Percentiles rank a stretch among this genome's conserved stretches.
Evolutionary conservation across 2,113 vertebrate species (phyloP).

Genomic region (Xerus inauris): DNA sequence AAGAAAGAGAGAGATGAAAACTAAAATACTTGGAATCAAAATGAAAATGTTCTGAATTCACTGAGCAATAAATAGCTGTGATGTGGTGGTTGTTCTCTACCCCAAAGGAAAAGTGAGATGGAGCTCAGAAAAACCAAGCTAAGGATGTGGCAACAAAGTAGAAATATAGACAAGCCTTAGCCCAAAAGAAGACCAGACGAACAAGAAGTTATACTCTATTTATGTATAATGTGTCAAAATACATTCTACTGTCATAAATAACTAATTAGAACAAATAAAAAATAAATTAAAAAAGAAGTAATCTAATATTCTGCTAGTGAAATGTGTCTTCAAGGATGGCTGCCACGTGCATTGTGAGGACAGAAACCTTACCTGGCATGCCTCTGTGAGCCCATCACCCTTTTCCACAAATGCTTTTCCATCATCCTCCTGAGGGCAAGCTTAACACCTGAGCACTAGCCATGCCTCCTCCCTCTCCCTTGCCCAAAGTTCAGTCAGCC

Average conservation of each 20-base stretch:
- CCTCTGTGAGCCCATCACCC: background rate
- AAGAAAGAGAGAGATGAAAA: background rate
- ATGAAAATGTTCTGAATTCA: background rate
- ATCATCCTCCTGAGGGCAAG: background rate
- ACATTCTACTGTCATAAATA: too few relatives aligned
- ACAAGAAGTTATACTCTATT: too few relatives aligned
- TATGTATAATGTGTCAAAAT: too few relatives aligned
- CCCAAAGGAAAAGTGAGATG: background rate
- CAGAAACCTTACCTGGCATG: background rate
- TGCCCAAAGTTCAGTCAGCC: background rate
- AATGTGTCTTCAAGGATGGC: background rate
- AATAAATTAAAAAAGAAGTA: background rate
- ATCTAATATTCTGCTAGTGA: background rate
- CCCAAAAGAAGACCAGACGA: too few relatives aligned
- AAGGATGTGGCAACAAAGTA: background rate
- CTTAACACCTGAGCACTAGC: background rate
- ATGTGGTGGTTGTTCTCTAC: background rate
- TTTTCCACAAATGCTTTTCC: background rate
- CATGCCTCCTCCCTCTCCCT: background rate
- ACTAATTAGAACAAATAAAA: too few relatives aligned
- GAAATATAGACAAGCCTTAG: background rate
- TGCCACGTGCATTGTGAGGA: too few relatives aligned
- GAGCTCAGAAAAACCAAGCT: background rate
- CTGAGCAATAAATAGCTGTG: background rate
- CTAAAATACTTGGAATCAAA: background rate